phyloP scores from a whole-genome alignment of 2,113 vertebrate species.

The Cyanistes caeruleus region DNA sequence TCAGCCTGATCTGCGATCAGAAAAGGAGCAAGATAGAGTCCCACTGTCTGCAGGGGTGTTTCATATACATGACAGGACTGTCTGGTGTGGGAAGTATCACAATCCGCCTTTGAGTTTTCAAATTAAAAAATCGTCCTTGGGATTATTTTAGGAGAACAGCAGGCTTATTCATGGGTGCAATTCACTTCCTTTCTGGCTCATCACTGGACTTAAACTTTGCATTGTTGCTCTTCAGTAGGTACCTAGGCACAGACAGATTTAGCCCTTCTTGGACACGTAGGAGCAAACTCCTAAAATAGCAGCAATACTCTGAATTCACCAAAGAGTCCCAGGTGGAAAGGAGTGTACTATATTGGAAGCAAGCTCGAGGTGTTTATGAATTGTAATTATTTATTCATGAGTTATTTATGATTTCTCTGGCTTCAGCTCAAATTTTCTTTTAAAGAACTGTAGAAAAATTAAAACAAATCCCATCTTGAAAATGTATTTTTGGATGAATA shows the following conservation, averaged over 20 bases:
- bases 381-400: conserved; percentile 70
- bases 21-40: neutral
- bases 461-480: conserved; percentile 55
- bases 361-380: conserved; percentile 63
- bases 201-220: neutral
- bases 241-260: neutral
- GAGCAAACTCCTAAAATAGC: neutral
- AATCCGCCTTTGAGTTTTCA: neutral
- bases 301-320: conserved; percentile 1
- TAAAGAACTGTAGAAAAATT: conserved; percentile 44
- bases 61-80: conserved; percentile 1
- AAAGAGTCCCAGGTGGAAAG: neutral
- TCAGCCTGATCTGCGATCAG: neutral
- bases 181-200: conserved; percentile 33
- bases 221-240: conserved; percentile 19
- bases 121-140: neutral
- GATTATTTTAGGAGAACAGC: conserved; percentile 59
- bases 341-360: conserved; percentile 4
- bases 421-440: conserved; percentile 52
- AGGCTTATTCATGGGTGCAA: conserved; percentile 20
- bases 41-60: conserved; percentile 9
- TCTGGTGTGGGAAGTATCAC: conserved; percentile 35
- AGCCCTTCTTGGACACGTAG: neutral
- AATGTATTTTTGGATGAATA: conserved; percentile 72
- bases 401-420: conserved; percentile 70